Evolutionary conservation across 2,888 invertebrate species (phyloP), one percentile per base, ranked within the genome.

Genomic region (Crossocerus cetratus): DNA sequence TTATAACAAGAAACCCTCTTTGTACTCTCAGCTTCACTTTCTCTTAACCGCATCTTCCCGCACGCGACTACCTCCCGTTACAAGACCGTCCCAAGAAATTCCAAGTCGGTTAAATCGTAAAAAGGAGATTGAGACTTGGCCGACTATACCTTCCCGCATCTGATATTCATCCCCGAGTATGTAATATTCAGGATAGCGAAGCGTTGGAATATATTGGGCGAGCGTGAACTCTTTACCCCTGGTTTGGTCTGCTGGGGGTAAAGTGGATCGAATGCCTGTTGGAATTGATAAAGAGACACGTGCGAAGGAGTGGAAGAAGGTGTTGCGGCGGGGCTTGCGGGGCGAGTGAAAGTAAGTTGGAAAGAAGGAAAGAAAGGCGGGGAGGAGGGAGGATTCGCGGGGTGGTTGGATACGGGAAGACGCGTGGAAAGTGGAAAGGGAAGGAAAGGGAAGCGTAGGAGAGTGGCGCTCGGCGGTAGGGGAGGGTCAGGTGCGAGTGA

Each of bases 241-340:
- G 49, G 16, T 49, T 3, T 14, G 54, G 23, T 42, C 13, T 45
- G 32, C 42, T 42, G 20, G 8, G 55, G 14, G 62, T 32, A 32
- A 67, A 70, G 58, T 59, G 70, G 63, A 55, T 68, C 58, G 76
- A 68, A 76, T 71, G 67, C 73, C 65, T 72, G 63, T 49, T 68
- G 55, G 76, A 68, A 76, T 71, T 69, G 76, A 69, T 72, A 68
- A 76, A 76, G 72, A 72, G 73, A 53, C 70, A 78, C 73, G 80
- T 76, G 77, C 73, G 60, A 69, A 69, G 53, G 57, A 61, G 61
- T 61, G 45, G 60, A 58, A 67, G 77, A 54, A 55, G 68, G 73
- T 65, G 49, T 68, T 16, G 13, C 5, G 49, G 49, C 71, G 62
- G 32, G 21, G 53, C 2, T 45, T 11, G 2, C 3, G 49, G 16